Conservation (phyloP, 1,140 invertebrate species). For the Drosophila santomea region DNA sequence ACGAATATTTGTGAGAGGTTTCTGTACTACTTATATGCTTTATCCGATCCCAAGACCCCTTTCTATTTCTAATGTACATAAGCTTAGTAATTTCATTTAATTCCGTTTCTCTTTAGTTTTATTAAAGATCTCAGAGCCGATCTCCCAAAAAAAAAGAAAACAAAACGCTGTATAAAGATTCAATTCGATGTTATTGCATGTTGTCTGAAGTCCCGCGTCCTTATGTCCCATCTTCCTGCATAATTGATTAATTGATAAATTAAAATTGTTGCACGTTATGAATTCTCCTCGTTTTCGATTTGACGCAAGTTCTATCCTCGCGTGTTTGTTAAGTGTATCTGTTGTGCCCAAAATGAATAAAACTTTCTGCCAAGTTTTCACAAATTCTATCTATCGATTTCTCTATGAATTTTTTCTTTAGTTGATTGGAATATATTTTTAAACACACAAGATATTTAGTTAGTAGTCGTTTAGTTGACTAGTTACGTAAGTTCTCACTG, state of each 20-base stretch:
- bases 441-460: slow-evolving; percentile 43
- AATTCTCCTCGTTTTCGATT: slow-evolving; percentile 44
- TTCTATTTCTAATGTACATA: slow-evolving; percentile 51
- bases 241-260: neutral
- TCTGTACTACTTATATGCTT: slow-evolving; percentile 73
- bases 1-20: slow-evolving; percentile 78
- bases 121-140: slow-evolving; percentile 2
- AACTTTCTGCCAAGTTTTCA: slow-evolving; percentile 32
- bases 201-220: slow-evolving; percentile 1
- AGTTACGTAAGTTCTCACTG: slow-evolving; percentile 43
- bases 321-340: slow-evolving; percentile 60
- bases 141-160: neutral
- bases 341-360: slow-evolving; percentile 35
- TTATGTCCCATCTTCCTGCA: slow-evolving; percentile 21
- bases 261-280: slow-evolving; percentile 54
- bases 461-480: slow-evolving; percentile 41
- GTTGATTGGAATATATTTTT: slow-evolving; percentile 26
- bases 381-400: slow-evolving; percentile 28
- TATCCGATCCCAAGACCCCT: slow-evolving; percentile 12
- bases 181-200: slow-evolving; percentile 50
- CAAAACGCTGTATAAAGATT: slow-evolving; percentile 44
- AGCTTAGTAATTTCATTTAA: slow-evolving; percentile 29
- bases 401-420: slow-evolving; percentile 48
- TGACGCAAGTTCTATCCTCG: slow-evolving; percentile 47
- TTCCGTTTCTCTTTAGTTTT: slow-evolving; percentile 15